Conservation (phyloP, 2,113 vertebrate genomes). For the Clarias gariepinus region DNA sequence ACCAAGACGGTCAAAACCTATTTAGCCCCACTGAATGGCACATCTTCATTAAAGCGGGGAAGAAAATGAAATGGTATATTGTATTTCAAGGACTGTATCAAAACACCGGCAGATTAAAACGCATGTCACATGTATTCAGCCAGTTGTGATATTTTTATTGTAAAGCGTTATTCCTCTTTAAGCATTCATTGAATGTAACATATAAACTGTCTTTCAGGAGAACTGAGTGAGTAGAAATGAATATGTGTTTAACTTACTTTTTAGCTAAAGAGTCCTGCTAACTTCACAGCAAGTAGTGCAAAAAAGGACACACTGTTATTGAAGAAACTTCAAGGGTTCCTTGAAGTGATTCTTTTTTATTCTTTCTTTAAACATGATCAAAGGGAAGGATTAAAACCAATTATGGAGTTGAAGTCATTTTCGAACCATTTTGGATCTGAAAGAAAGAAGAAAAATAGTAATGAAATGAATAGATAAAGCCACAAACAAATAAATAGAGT, state of each 20-base stretch:
- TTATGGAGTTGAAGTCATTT: constrained; percentile 64
- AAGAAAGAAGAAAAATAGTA: constrained; percentile 64
- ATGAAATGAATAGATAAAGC: constrained; percentile 51
- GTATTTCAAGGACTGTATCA: constrained; percentile 50
- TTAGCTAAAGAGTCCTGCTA: constrained; percentile 51
- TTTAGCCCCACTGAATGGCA: constrained; percentile 46
- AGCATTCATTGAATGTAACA: background rate
- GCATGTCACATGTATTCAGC: background rate
- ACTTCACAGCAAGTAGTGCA: constrained; percentile 64
- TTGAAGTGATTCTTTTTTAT: constrained; percentile 51
- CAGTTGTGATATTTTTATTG: constrained; percentile 43
- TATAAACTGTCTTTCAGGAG: constrained; percentile 1
- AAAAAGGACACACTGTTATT: constrained; percentile 71
- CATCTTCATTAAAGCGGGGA: constrained; percentile 49
- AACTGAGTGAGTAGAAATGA: background rate
- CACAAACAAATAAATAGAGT: constrained; percentile 58
- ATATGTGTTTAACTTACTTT: constrained; percentile 7
- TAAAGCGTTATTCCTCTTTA: constrained; percentile 22
- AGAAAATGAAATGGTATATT: constrained; percentile 45
- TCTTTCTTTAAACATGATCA: constrained; percentile 75
- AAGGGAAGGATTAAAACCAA: constrained; percentile 57
- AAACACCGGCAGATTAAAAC: constrained; percentile 32
- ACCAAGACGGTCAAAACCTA: constrained; percentile 51
- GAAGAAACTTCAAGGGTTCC: constrained; percentile 76
- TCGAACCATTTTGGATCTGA: constrained; percentile 66